A percentile compares a stretch with the other conserved stretches of the same genome.
Conservation (phyloP, 2,113 vertebrate genomes). For the Equus quagga region DNA sequence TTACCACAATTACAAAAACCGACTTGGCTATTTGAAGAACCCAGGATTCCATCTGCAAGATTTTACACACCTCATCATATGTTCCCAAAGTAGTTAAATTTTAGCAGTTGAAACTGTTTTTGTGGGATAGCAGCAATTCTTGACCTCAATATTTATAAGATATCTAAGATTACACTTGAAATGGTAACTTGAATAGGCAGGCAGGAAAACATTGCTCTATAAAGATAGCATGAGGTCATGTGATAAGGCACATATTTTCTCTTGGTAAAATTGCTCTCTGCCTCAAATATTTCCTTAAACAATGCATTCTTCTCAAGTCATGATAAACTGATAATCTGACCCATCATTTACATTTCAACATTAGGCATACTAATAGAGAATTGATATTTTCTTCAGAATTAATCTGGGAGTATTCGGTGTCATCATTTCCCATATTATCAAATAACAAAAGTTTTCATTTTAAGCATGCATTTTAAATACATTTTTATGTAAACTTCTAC, state of each 20-base stretch:
- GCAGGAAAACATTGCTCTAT: neutral
- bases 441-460: neutral
- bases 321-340: neutral
- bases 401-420: neutral
- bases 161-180: neutral
- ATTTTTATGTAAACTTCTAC: neutral
- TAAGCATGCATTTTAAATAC: neutral
- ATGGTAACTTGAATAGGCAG: neutral
- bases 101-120: neutral
- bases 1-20: neutral
- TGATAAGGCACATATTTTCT: neutral
- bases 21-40: neutral
- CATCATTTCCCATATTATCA: neutral
- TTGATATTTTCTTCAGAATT: conserved; percentile 22
- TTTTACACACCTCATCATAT: neutral
- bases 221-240: neutral
- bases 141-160: neutral
- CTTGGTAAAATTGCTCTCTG: neutral
- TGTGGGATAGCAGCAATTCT: neutral
- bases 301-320: neutral
- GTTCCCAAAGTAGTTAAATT: neutral
- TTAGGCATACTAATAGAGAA: neutral
- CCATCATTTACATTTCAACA: conserved; percentile 30
- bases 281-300: neutral
- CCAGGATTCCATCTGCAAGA: neutral